Evolutionary conservation across 2,113 vertebrate species (phyloP).

Genomic region (Corydoras sp.): DNA sequence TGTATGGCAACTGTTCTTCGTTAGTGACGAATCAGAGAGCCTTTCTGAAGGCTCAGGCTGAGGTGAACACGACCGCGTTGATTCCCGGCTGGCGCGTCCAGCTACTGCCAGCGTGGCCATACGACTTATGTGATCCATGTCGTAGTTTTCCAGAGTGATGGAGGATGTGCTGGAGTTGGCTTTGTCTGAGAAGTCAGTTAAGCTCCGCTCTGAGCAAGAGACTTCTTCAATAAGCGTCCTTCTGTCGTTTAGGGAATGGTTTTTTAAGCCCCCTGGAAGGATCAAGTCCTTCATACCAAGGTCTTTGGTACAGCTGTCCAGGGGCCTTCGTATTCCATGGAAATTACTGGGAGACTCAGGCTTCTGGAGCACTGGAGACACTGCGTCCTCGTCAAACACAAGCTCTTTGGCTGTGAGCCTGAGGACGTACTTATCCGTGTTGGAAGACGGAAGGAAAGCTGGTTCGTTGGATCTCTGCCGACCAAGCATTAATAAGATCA

Average conservation of each 20-base stretch:
- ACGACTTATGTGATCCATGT: constrained; percentile 59
- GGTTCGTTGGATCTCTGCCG: constrained; percentile 77
- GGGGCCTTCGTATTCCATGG: constrained; percentile 70
- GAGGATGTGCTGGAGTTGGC: constrained; percentile 57
- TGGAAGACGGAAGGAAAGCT: constrained; percentile 84
- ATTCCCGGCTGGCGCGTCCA: constrained; percentile 57
- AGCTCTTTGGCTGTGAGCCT: constrained; percentile 74
- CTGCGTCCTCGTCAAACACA: constrained; percentile 54
- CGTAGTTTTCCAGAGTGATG: constrained; percentile 58
- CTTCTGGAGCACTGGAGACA: constrained; percentile 39
- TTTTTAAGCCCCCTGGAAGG: constrained; percentile 61
- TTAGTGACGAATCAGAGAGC: constrained; percentile 42
- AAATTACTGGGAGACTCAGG: constrained; percentile 50
- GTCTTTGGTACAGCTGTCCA: constrained; percentile 61
- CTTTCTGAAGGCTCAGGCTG: constrained; percentile 59
- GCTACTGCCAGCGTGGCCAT: constrained; percentile 51
- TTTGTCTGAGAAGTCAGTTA: constrained; percentile 69
- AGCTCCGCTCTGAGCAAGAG: constrained; percentile 66
- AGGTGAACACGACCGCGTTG: constrained; percentile 59
- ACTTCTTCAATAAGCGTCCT: constrained; percentile 80
- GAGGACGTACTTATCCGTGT: constrained; percentile 81
- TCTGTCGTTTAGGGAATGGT: constrained; percentile 61
- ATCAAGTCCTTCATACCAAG: constrained; percentile 67
- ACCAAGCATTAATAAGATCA: constrained; percentile 83
- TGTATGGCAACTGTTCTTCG: constrained; percentile 49